A percentile compares a stretch with the other conserved stretches of the same genome.
Evolutionary conservation across 2,797 vertebrate species (phyloP).

Genomic region (Amphiprion clarkii): DNA sequence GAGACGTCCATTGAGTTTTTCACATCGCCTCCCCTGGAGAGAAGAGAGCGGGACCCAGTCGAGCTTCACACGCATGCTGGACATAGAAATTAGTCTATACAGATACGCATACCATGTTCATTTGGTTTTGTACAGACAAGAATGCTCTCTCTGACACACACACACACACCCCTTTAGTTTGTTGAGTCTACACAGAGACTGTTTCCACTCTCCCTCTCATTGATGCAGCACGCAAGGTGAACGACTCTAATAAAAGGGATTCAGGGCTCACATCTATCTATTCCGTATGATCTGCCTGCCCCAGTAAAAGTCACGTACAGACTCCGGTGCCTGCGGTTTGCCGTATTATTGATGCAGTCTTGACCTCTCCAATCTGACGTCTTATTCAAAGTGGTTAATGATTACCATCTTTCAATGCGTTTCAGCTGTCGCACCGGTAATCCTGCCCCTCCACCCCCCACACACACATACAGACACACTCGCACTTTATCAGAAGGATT

Average conservation of each 20-base stretch:
- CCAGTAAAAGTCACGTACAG: constrained; percentile 74
- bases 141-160: constrained; percentile 56
- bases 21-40: constrained; percentile 74
- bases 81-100: constrained; percentile 48
- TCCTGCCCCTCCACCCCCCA: constrained; percentile 12
- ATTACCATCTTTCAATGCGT: constrained; percentile 75
- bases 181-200: constrained; percentile 68
- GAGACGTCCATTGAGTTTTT: constrained; percentile 83
- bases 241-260: constrained; percentile 69
- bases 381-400: constrained; percentile 74
- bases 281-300: constrained; percentile 79
- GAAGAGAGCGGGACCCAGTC: constrained; percentile 49
- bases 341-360: constrained; percentile 59
- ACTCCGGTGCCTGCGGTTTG: constrained; percentile 42
- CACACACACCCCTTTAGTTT: constrained; percentile 62
- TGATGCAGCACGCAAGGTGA: constrained; percentile 70
- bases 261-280: constrained; percentile 69
- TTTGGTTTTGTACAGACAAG: constrained; percentile 46
- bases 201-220: constrained; percentile 60
- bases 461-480: not conserved
- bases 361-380: constrained; percentile 75
- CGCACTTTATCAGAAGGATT: constrained; percentile 7
- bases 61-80: constrained; percentile 67
- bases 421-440: constrained; percentile 62
- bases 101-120: constrained; percentile 59